Percentiles rank a stretch among this genome's conserved stretches.
Conservation (phyloP, 30 jellyfish, hydroid and myxozoan species). For the Aurelia coerulea region DNA sequence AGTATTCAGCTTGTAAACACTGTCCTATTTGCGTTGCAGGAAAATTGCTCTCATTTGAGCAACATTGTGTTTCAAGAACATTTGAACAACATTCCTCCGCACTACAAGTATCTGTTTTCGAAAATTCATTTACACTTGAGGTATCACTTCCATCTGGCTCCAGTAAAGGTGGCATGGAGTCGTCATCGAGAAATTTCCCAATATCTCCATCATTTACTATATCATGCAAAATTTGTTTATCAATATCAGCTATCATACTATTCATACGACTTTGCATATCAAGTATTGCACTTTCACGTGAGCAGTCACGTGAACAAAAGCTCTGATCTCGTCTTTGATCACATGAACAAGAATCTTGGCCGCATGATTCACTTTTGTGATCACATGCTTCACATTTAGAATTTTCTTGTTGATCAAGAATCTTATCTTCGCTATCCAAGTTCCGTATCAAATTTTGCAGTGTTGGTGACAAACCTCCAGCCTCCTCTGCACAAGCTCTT, state of each 20-base stretch:
- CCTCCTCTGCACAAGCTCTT: conserved; percentile 60
- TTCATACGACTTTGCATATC: conserved; percentile 31
- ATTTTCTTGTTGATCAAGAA: not conserved
- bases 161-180: not conserved
- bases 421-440: conserved; percentile 29
- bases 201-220: conserved; percentile 12
- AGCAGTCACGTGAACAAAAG: not conserved
- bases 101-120: not conserved
- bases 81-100: not conserved
- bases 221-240: conserved; percentile 37
- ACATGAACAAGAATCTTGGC: not conserved
- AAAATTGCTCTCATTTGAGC: not conserved
- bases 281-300: conserved; percentile 10
- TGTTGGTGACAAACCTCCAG: conserved; percentile 36
- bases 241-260: conserved; percentile 49
- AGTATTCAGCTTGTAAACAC: not conserved
- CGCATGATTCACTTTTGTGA: not conserved
- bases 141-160: conserved; percentile 4
- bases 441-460: conserved; percentile 9
- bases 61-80: not conserved
- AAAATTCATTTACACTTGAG: not conserved
- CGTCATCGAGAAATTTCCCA: not conserved
- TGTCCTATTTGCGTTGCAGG: not conserved
- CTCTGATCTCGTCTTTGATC: not conserved
- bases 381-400: not conserved